Conservation (phyloP, 1,140 invertebrate species). For the Agrilus planipennis region DNA sequence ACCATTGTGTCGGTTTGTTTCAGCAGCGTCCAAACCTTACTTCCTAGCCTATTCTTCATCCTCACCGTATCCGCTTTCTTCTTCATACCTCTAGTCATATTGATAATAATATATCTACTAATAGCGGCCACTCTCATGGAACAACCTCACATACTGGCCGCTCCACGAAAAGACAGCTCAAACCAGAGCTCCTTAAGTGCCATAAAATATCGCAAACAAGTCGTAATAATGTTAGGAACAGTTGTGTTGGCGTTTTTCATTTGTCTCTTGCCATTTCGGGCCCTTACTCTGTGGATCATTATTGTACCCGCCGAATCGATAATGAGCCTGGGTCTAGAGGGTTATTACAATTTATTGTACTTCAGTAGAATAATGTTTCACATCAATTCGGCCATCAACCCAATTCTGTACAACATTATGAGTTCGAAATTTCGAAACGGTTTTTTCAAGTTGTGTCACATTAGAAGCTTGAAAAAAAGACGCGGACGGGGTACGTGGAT, state of each 20-base stretch:
- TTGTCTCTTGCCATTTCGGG: constrained; percentile 75
- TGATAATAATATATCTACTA: constrained; percentile 69
- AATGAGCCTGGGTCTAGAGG: constrained; percentile 54
- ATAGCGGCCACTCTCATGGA: constrained; percentile 75
- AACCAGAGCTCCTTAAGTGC: constrained; percentile 36
- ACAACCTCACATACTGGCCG: constrained; percentile 55
- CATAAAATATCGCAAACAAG: constrained; percentile 56
- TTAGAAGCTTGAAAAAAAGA: constrained; percentile 19
- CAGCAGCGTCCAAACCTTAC: constrained; percentile 56
- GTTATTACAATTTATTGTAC: constrained; percentile 75
- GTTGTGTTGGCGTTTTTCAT: constrained; percentile 87
- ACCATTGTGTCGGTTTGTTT: constrained; percentile 59
- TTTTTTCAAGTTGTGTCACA: constrained; percentile 50
- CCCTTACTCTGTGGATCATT: constrained; percentile 76
- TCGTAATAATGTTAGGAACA: constrained; percentile 80
- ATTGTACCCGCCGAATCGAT: constrained; percentile 52
- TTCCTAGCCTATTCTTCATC: constrained; percentile 67
- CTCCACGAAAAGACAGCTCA: constrained; percentile 36
- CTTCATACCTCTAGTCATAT: constrained; percentile 64
- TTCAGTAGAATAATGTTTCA: constrained; percentile 79
- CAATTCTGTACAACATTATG: constrained; percentile 81
- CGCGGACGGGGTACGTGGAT: constrained; percentile 23
- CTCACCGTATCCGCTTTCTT: constrained; percentile 72
- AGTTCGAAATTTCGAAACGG: constrained; percentile 84
- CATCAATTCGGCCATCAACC: constrained; percentile 81